Conservation (phyloP, 2,113 vertebrate species). For the Pipra filicauda region DNA sequence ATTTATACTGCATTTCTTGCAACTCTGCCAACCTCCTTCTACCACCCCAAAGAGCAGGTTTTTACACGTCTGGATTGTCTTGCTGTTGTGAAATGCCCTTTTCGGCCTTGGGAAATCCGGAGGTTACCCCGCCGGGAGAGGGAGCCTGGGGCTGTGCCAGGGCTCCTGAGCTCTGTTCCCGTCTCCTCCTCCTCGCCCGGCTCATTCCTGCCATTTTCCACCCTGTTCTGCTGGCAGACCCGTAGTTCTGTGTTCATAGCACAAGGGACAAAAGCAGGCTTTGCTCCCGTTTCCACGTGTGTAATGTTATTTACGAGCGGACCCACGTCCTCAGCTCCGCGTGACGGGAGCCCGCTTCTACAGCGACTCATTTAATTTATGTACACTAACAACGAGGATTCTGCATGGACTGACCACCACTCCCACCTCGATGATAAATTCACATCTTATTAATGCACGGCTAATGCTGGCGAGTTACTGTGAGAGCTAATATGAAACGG, state of each 20-base stretch:
- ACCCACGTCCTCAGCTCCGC: accelerated
- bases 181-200: accelerated
- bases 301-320: too few relatives aligned
- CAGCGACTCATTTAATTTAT: accelerated
- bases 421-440: accelerated
- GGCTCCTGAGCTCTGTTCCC: background rate
- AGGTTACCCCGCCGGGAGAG: accelerated
- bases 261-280: too few relatives aligned
- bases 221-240: accelerated
- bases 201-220: background rate
- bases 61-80: background rate
- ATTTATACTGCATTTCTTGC: accelerated
- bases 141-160: background rate
- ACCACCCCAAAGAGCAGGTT: background rate
- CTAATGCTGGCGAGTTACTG: too few relatives aligned
- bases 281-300: accelerated
- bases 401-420: background rate
- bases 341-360: accelerated
- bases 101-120: background rate
- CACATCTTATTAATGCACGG: too few relatives aligned
- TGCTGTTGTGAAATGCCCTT: background rate
- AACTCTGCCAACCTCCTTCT: background rate
- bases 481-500: accelerated
- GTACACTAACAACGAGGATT: accelerated
- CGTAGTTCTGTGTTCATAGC: accelerated